These are phyloP conservation scores for Eurosta solidaginis DNA, from an alignment of 1,140 invertebrate genomes.

Conservation along the genomic window DNA sequence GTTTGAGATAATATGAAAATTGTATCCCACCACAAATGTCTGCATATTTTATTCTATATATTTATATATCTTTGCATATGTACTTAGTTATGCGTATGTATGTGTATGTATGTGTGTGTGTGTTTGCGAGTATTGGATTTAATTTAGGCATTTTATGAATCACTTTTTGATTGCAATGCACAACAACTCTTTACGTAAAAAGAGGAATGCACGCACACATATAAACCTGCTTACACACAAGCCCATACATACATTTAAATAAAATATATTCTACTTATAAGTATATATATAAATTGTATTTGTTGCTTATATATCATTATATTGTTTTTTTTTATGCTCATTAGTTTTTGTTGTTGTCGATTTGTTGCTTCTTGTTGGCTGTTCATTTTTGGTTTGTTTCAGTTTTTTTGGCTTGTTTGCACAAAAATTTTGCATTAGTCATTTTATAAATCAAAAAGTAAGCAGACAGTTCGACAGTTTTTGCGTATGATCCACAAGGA, in stretches of 20 bases:
- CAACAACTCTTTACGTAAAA: neutral
- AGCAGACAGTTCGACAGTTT: slow-evolving; percentile 30
- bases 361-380: slow-evolving; percentile 13
- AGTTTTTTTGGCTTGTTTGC: neutral
- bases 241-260: neutral
- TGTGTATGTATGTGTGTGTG: neutral
- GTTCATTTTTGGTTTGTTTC: neutral
- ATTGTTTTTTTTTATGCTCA: neutral
- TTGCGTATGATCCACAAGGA: neutral
- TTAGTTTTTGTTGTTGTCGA: no score
- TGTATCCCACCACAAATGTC: slow-evolving; percentile 10
- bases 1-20: neutral
- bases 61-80: neutral
- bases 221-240: neutral
- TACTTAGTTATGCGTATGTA: no score
- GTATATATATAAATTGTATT: neutral
- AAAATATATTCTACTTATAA: neutral
- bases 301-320: neutral
- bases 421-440: slow-evolving; percentile 21
- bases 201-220: neutral
- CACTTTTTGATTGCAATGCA: slow-evolving; percentile 26
- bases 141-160: slow-evolving; percentile 29
- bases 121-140: slow-evolving; percentile 17
- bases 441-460: slow-evolving; percentile 32
- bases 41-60: slow-evolving; percentile 26